Evolutionary conservation across 1,140 invertebrate species (phyloP).

Genomic region (Eurosta solidaginis): DNA sequence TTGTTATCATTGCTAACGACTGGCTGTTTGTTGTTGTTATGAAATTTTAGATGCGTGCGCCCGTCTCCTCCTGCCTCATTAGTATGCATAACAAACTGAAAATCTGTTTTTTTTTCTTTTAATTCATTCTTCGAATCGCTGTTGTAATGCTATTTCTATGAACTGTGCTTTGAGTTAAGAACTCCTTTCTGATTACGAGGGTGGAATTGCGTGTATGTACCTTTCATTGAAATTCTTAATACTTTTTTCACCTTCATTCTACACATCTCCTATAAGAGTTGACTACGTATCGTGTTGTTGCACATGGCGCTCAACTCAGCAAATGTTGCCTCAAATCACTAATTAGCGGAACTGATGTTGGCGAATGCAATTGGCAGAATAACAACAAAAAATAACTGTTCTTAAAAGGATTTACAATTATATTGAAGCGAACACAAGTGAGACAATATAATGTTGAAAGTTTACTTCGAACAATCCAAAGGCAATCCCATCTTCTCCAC

Average conservation of each 20-base stretch:
- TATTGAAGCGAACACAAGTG: not conserved
- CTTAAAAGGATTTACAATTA: not conserved
- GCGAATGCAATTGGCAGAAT: not conserved
- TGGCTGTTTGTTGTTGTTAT: not conserved
- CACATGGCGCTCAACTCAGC: not conserved
- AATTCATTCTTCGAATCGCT: not conserved
- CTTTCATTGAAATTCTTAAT: not conserved
- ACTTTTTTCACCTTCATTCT: not conserved
- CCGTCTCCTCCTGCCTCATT: not conserved
- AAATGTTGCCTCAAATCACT: constrained; percentile 27
- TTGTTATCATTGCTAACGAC: not conserved
- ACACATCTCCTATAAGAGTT: not conserved
- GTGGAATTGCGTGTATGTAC: not conserved
- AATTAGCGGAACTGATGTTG: constrained; percentile 5
- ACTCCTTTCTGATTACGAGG: no score
- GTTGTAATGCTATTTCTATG: not conserved
- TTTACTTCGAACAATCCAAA: no score
- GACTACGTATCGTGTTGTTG: not conserved
- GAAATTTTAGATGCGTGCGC: not conserved
- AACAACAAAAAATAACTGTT: not conserved
- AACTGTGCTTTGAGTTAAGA: not conserved
- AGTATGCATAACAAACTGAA: not conserved
- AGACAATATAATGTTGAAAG: not conserved
- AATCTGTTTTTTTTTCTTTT: not conserved
- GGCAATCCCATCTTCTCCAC: no score